Base-by-base conservation (phyloP, 2,113 vertebrate genomes). In the Thamnaconus septentrionalis region DNA sequence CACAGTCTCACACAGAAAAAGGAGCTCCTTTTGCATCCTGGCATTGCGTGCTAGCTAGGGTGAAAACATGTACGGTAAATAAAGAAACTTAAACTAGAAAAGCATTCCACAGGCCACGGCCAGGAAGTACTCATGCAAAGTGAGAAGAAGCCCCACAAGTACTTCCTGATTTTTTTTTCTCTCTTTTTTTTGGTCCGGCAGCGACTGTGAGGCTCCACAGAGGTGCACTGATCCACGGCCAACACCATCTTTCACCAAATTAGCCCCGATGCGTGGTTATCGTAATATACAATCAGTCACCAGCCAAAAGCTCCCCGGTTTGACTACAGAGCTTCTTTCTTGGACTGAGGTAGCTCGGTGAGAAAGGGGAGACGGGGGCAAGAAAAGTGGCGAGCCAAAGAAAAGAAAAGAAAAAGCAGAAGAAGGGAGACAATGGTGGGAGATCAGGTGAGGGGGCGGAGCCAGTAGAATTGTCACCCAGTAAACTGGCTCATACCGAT, bases 391-490 rank as follows among this genome's bases (percentile, higher is more conserved):
- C 11, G 60, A 8, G 46, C 31, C 12, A 54, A 64, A 31, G 18
- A 31, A 31, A 42, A 31, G 46, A 69, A 42, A 31, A 58, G 48
- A n/a, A n/a, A n/a, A 9, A n/a, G 48, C 48, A 50, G 4, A 50
- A 54, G 58, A 56, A 70, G 56, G 53, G 40, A 67, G 45, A 76
- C 63, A 80, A 64, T 53, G 43, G 54, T 4, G 39, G 77, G 55
- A 56, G 59, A 82, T 88, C 86, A 88, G 83, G 83, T 88, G 86
- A 89, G 80, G 78, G 70, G 83, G 85, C 40, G 78, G 88, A 83
- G 85, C 75, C 58, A 59, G 43, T 60, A 61, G 39, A 65, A 63
- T 6, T 78, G 73, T 81, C 6, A 31, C 51, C 46, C 56, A 69
- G 62, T 66, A 55, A 74, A 69, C 48, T 61, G 72, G 41, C 61